These are phyloP conservation scores for Aleiodes alternator DNA, from an alignment of 2,888 invertebrate species.

Conservation along the genomic window DNA sequence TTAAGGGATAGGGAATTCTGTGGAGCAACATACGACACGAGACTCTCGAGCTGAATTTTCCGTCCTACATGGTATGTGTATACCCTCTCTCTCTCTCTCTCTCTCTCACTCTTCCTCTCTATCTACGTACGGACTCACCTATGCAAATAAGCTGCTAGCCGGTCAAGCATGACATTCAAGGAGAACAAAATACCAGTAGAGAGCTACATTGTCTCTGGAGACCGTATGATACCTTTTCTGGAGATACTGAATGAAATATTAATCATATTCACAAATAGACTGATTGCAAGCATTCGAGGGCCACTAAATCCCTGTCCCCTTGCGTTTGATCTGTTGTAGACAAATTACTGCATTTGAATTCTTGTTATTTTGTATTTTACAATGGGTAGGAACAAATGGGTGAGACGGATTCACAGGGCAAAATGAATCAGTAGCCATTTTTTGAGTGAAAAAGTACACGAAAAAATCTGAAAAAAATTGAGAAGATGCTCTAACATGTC, in stretches of 20 bases:
- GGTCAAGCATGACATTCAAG: conserved; percentile 40
- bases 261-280: conserved; percentile 27
- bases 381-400: not conserved
- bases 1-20: conserved; percentile 72
- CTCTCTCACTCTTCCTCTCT: not conserved
- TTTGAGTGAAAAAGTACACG: not conserved
- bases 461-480: too few species aligned
- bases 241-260: conserved; percentile 25
- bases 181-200: conserved; percentile 7
- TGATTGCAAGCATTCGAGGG: conserved; percentile 21
- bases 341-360: not conserved
- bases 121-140: conserved; percentile 59
- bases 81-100: conserved; percentile 3
- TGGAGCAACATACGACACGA: conserved; percentile 59
- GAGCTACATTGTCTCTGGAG: conserved; percentile 28
- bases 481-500: too few species aligned
- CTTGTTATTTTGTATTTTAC: not conserved
- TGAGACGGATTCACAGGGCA: too few species aligned
- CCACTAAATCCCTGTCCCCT: conserved; percentile 15
- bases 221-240: conserved; percentile 20
- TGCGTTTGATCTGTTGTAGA: not conserved
- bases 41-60: conserved; percentile 55
- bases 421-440: not conserved
- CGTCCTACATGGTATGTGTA: conserved; percentile 18
- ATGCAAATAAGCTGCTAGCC: conserved; percentile 65